phyloP scores from a whole-genome alignment of 2,888 invertebrate species.

The Muschampia plurimacula region DNA sequence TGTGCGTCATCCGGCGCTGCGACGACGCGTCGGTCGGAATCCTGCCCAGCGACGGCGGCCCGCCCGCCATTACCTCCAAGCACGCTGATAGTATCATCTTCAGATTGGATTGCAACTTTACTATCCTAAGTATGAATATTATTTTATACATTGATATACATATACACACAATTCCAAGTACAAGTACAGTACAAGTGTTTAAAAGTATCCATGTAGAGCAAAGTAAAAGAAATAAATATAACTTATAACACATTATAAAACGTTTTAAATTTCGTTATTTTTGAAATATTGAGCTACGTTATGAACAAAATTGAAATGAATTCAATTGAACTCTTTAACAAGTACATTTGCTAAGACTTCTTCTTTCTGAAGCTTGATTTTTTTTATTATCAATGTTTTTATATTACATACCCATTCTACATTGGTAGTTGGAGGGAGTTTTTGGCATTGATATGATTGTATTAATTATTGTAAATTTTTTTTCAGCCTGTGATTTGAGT shows the following conservation, averaged over 20 bases:
- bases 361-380: too few species aligned
- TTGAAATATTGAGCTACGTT: too few species aligned
- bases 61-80: conserved; percentile 86
- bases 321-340: too few species aligned
- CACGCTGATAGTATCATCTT: conserved; percentile 97
- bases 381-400: background rate
- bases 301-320: too few species aligned
- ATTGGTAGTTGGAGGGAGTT: background rate
- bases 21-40: conserved; percentile 86
- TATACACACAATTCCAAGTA: too few species aligned
- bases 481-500: conserved; percentile 89
- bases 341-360: too few species aligned
- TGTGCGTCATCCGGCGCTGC: conserved; percentile 87
- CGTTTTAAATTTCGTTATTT: too few species aligned
- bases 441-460: background rate
- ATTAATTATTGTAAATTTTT: conserved; percentile 23
- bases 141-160: background rate
- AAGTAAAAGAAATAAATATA: too few species aligned
- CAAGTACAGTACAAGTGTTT: too few species aligned
- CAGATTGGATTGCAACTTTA: conserved; percentile 94
- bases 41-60: conserved; percentile 80
- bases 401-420: background rate
- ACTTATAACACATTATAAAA: too few species aligned
- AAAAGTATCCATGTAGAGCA: too few species aligned
- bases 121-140: conserved; percentile 88